Evolutionary conservation across 2,797 vertebrate species (phyloP).

Genomic region (Platalea minor): DNA sequence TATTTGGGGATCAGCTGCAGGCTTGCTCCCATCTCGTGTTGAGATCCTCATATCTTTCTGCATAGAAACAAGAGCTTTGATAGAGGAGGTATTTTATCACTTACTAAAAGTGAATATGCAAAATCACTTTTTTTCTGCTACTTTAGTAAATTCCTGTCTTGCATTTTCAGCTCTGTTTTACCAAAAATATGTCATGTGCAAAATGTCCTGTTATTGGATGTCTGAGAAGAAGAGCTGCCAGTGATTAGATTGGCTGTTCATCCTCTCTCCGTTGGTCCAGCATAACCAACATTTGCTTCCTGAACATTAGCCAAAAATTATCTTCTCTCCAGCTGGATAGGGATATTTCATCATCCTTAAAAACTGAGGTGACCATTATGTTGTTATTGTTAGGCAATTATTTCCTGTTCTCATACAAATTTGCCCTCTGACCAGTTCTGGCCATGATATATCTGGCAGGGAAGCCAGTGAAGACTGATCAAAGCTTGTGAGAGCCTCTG

Average conservation of each 20-base stretch:
- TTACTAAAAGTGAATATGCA: not conserved
- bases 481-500: not conserved
- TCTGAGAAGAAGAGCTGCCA: not conserved
- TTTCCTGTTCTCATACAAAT: conserved; percentile 17
- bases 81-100: not conserved
- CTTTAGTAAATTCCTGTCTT: not conserved
- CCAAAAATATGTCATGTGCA: not conserved
- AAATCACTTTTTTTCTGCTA: not conserved
- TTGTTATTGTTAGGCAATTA: conserved; percentile 42
- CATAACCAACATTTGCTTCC: not conserved
- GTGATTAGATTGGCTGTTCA: not conserved
- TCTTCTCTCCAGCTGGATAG: conserved; percentile 23
- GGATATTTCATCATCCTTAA: conserved; percentile 45
- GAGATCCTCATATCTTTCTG: not conserved
- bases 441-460: not conserved
- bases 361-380: conserved; percentile 44
- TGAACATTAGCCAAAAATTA: conserved; percentile 8
- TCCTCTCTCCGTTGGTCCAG: not conserved
- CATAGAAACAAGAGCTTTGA: not conserved
- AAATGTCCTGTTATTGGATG: not conserved
- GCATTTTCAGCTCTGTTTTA: not conserved
- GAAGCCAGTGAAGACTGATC: not conserved
- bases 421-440: not conserved
- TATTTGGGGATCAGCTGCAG: not conserved
- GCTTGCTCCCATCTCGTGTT: not conserved